Evolutionary conservation across 2,888 invertebrate genomes (phyloP).

Genomic region (Trilocha varians): DNA sequence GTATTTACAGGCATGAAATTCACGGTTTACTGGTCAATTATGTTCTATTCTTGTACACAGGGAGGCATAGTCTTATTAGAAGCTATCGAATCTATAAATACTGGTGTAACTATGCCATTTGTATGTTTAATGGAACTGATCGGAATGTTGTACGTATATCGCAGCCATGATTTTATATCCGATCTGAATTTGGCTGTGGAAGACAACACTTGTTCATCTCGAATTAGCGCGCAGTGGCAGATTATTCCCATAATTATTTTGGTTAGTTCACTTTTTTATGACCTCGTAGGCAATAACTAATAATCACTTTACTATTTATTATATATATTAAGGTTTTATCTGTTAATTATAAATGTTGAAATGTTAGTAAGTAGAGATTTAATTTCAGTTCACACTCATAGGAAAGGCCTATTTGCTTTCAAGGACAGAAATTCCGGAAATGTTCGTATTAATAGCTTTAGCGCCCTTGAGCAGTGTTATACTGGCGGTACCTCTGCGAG

Average conservation of each 20-base stretch:
- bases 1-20: no score
- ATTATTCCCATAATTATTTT: constrained; percentile 40
- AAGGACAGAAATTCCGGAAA: constrained; percentile 32
- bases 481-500: constrained; percentile 41
- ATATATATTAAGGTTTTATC: no score
- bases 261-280: constrained; percentile 36
- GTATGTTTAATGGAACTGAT: constrained; percentile 43
- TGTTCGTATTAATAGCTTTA: constrained; percentile 23
- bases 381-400: constrained; percentile 30
- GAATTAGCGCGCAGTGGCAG: constrained; percentile 45
- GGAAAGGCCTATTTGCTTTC: constrained; percentile 26
- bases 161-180: constrained; percentile 48
- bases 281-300: no score
- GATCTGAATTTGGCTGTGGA: constrained; percentile 55
- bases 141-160: constrained; percentile 46
- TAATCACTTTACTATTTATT: no score
- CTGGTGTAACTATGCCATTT: constrained; percentile 36
- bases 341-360: no score
- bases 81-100: constrained; percentile 43
- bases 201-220: constrained; percentile 43
- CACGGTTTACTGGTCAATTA: neutral
- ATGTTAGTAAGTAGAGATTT: no score
- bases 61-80: constrained; percentile 50
- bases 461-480: constrained; percentile 29
- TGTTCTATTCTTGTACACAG: constrained; percentile 18